Percentiles rank a stretch among this genome's conserved stretches.
phyloP scores from a whole-genome alignment of 1,140 invertebrate genomes.

The Brachionus paranguensis region DNA sequence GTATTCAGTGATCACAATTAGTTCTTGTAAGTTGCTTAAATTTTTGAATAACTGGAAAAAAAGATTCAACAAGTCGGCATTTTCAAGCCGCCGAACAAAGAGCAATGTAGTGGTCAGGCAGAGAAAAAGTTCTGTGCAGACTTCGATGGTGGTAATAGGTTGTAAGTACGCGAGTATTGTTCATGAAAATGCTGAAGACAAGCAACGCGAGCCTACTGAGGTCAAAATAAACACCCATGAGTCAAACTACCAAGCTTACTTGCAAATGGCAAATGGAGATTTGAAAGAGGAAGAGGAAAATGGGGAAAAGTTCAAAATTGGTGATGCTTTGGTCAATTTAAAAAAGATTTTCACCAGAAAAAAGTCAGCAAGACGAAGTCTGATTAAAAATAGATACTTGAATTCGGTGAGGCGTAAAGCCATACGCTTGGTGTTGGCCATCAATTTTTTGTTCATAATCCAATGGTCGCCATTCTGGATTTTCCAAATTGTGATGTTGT shows the following conservation, averaged over 20 bases:
- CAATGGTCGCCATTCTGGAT: slow-evolving; percentile 39
- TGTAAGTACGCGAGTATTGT: slow-evolving; percentile 5
- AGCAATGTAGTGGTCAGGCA: background rate
- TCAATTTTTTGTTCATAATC: slow-evolving; percentile 16
- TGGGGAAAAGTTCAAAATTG: background rate
- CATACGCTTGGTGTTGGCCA: slow-evolving; percentile 2
- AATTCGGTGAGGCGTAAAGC: slow-evolving; percentile 30
- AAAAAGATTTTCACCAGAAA: background rate
- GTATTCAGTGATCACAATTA: background rate
- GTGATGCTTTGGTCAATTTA: background rate
- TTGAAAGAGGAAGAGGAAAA: background rate
- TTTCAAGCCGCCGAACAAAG: background rate
- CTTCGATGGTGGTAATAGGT: background rate
- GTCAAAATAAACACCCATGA: slow-evolving; percentile 3
- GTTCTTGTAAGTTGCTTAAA: slow-evolving; percentile 24
- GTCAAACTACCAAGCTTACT: background rate
- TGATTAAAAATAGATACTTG: slow-evolving; percentile 3
- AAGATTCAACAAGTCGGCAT: background rate
- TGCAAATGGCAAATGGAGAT: background rate
- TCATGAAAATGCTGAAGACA: background rate
- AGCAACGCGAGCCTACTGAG: background rate
- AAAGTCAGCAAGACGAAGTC: background rate
- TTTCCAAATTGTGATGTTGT: slow-evolving; percentile 30
- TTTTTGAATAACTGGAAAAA: slow-evolving; percentile 38
- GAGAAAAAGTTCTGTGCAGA: background rate